Evolutionary conservation across 2,797 vertebrate genomes (phyloP).

Genomic region (Crypturellus tataupa): DNA sequence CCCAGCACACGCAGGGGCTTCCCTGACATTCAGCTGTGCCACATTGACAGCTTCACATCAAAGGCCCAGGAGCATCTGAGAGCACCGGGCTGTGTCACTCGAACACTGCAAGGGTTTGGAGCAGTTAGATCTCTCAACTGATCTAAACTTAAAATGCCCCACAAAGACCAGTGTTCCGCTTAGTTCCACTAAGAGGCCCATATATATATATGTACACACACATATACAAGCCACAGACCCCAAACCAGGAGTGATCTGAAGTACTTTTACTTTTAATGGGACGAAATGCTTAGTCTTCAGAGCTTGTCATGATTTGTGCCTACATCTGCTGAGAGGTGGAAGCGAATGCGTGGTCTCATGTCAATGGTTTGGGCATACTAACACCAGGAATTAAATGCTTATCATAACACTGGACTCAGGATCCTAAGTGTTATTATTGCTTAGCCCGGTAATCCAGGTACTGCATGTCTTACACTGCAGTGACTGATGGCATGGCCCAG

Average conservation of each 20-base stretch:
- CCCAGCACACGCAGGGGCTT: accelerated
- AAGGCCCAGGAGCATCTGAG: not conserved
- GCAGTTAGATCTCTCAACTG: too few relatives aligned
- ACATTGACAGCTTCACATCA: not conserved
- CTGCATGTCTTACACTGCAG: not conserved
- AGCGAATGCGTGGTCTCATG: not conserved
- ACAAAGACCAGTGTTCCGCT: not conserved
- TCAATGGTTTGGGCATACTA: not conserved
- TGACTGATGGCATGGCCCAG: accelerated
- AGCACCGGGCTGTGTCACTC: not conserved
- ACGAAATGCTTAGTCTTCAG: not conserved
- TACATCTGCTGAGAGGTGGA: not conserved
- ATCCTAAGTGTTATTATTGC: not conserved
- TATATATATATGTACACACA: too few relatives aligned
- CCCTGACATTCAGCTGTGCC: not conserved
- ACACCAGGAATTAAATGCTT: not conserved
- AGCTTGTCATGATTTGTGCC: not conserved
- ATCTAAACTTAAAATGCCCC: accelerated
- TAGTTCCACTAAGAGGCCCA: not conserved
- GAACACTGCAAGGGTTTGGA: not conserved
- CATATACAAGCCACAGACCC: not conserved
- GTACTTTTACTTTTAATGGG: not conserved
- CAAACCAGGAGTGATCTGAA: not conserved
- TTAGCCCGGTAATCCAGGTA: too few relatives aligned
- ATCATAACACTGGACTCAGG: not conserved